A percentile compares a stretch with the other conserved stretches of the same genome.
Evolutionary conservation across 2,113 vertebrate genomes (phyloP).

Genomic region (Aleadryas rufinucha): DNA sequence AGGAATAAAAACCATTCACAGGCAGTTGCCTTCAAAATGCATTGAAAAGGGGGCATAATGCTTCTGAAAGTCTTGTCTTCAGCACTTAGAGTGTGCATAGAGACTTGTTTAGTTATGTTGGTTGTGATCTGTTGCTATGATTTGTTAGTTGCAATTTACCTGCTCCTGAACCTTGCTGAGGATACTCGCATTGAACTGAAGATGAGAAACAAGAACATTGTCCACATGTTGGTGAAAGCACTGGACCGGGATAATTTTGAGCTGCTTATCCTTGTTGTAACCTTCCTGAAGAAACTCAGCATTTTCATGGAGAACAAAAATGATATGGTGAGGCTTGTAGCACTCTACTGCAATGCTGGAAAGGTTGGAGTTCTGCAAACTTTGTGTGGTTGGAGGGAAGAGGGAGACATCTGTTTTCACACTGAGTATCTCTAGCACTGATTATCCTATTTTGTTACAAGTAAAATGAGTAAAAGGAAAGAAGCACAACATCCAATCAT

Average conservation of each 20-base stretch:
- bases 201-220: conserved; percentile 96
- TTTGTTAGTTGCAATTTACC: conserved; percentile 82
- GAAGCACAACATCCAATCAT: background rate
- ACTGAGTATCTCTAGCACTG: background rate
- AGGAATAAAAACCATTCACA: background rate
- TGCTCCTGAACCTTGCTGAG: conserved; percentile 92
- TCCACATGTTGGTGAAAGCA: conserved; percentile 89
- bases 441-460: background rate
- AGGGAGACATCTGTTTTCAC: background rate
- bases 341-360: background rate
- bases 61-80: background rate
- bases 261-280: conserved; percentile 87
- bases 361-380: background rate
- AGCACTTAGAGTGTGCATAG: background rate
- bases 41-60: background rate
- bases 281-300: conserved; percentile 96
- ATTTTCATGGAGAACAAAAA: conserved; percentile 97
- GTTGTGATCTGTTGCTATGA: background rate
- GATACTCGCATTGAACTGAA: conserved; percentile 91
- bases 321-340: conserved; percentile 84
- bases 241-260: conserved; percentile 87
- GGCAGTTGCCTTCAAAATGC: background rate
- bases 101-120: background rate
- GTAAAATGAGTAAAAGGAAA: background rate
- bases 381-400: background rate